Base-by-base conservation (phyloP, 2,797 vertebrate genomes). In the Protonibea diacanthus region DNA sequence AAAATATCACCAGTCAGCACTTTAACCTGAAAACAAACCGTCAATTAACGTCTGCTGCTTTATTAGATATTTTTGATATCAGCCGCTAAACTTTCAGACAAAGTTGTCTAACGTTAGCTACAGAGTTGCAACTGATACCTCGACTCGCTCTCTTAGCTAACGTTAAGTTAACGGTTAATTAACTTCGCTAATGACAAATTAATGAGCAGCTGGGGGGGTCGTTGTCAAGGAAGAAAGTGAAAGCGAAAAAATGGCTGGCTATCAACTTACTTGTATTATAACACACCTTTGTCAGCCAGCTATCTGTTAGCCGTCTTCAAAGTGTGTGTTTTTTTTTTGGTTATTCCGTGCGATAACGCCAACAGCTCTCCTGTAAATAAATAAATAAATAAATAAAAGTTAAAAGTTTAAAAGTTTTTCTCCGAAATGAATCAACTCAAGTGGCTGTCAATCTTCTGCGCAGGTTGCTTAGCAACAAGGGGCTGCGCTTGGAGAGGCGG, bases 401-500 rank as follows among this genome's bases (percentile, higher is more conserved):
- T 38, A 5, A 66, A 63, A 76, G 33, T 20, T 44, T 44, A 17
- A 60, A 86, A 83, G 81, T 89, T 90, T 86, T 44, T 42, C 42
- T 14, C 42, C 25, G 45, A 25, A 71, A 60, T 61, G 61, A 77
- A 81, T 80, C 73, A 70, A 69, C 78, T 84, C 7, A 76, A 88
- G 76, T 74, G 71, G 71, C 83, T 74, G 91, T 90, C 92, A 90
- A 89, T 92, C 90, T 91, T 63, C 77, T 64, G 48, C 20, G 23
- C 29, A 6, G 75, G 93, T 95, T 89, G 91, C 94, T 77, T 78
- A 62, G 94, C 91, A 95, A 95, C 93, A 92, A 78, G 78, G 86
- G 84, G 87, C 83, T 75, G 87, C 25, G 75, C 71, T 64, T 25
- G 38, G 69, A 65, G 49, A 29, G 45, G 48, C 2, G 42, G 65